Percentiles rank a stretch among this genome's conserved stretches.
These are phyloP conservation scores for Pseudorasbora parva DNA, from an alignment of 2,113 vertebrate genomes.

Conservation along the genomic window DNA sequence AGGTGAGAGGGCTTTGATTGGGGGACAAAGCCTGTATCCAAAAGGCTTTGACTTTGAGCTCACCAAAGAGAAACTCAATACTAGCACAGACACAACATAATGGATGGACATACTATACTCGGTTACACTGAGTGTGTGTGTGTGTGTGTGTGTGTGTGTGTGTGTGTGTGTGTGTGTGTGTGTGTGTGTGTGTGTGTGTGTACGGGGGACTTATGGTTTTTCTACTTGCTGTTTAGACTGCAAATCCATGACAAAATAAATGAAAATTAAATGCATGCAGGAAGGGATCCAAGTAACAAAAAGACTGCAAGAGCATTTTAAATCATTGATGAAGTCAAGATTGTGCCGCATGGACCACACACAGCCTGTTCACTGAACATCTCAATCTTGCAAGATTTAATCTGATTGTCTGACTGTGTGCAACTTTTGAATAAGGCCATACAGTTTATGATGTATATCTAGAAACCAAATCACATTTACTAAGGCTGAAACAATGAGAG, in stretches of 20 bases:
- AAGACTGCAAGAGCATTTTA: neutral
- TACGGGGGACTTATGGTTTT: neutral
- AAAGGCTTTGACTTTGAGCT: neutral
- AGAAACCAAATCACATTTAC: neutral
- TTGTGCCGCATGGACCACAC: neutral
- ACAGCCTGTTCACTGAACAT: neutral
- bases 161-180: neutral
- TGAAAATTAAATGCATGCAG: neutral
- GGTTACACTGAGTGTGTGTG: neutral
- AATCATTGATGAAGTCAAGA: neutral
- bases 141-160: neutral
- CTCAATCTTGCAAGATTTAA: neutral
- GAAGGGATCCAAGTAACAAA: neutral
- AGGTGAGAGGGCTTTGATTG: conserved; percentile 7
- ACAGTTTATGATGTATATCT: neutral
- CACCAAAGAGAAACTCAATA: conserved; percentile 55
- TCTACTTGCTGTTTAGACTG: neutral
- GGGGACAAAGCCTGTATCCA: neutral
- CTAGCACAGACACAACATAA: neutral
- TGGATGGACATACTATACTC: neutral
- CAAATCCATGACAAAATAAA: conserved; percentile 13
- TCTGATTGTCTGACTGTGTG: conserved; percentile 12
- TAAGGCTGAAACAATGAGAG: neutral
- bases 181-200: neutral
- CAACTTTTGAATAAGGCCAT: neutral